Evolutionary conservation across 2,888 invertebrate genomes (phyloP), one percentile per base, ranked within the genome.

Genomic region (Tachina grossa): DNA sequence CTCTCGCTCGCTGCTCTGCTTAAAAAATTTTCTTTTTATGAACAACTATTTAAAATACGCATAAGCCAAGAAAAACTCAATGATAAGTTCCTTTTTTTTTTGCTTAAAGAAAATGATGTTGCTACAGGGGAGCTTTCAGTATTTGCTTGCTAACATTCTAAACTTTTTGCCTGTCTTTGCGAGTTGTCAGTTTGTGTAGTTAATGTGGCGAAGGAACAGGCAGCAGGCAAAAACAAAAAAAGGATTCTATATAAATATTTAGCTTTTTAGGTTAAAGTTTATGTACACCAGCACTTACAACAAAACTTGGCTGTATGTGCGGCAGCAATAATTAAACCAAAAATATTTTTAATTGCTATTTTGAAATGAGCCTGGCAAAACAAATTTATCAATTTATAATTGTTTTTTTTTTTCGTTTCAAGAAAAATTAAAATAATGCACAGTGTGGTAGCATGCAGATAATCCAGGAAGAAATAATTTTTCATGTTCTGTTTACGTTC

Each of bases 261-360:
- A 53, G 43, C 57, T 81, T 75, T 83, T 78, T 63, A 71, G 57
- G 55, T 72, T 76, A 59, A 76, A 59, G 71, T 71, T 43, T 49
- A 31, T 10, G 49, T 16, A 14, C 10, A 45, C 43, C 13, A 43
- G 41, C 47, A 19, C 69, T n/a, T 45, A 43, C 1, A 22, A 41
- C 9, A 41, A 41, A 39, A 2, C n/a, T 57, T 57, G 1, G 4
- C 31, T 53, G 6, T 19, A 57, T 8, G 8, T 66, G 13, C 31
- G 75, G 13, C 31, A 71, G 63, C 19, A 65, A 76, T 41, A 65
- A 51, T 53, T n/a, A 61, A 45, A 71, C 11, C 59, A 82, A 75
- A 68, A 51, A 76, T 71, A 78, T 77, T 79, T 79, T 84, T 87
- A 82, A 87, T 84, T 84, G 87, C 74, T 84, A 77, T 79, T 80